Evolutionary conservation across 1,140 invertebrate genomes (phyloP), one percentile per base, ranked within the genome.

Genomic region (Drosophila tani): DNA sequence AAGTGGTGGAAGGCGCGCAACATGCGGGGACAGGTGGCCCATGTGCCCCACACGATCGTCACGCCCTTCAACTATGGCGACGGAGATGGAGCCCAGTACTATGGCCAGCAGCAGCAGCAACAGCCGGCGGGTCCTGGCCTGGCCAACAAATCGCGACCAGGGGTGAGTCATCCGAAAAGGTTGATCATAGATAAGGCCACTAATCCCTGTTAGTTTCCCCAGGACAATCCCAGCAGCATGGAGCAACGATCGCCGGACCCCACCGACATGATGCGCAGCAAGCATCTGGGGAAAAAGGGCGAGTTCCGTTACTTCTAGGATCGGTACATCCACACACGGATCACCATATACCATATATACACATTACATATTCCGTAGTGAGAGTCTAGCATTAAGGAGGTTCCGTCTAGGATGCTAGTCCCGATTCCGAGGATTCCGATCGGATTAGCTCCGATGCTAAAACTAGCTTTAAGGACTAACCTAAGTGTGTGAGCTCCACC

Each of bases 1-100:
- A 99, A 99, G 93, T 99, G 99, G 99, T 99, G 99, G 99, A 98
- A 99, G 93, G 97, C 98, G 69, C 95, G 97, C 65, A 99, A 99
- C 93, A 95, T 95, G 32, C 95, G 96, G 70, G 97, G 97, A 5
- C 95, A 97, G 91, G 94, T 97, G 9, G 98, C 98, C 40, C 98
- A 99, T 93, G 98, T 99, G 50, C 99, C 99, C 1, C 98, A 99
- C 93, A 99, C 99, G 21, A 99, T 99, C 92, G 97, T 99, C 40
- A 96, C 97, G 15, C 95, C 96, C 8, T 95, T 94, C 63, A 88
- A 83, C 24, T 92, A 82, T 43, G 76, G 75, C 5, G 86, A 92
- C 47, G 75, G 80, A 4, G 95, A 96, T 71, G 79, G 82, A 43
- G 69, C 76, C 24, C 96, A 96, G 47, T 91, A 80, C 47, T 97